Base-by-base conservation (phyloP, 2,797 vertebrate genomes). In the Lacerta viridis region DNA sequence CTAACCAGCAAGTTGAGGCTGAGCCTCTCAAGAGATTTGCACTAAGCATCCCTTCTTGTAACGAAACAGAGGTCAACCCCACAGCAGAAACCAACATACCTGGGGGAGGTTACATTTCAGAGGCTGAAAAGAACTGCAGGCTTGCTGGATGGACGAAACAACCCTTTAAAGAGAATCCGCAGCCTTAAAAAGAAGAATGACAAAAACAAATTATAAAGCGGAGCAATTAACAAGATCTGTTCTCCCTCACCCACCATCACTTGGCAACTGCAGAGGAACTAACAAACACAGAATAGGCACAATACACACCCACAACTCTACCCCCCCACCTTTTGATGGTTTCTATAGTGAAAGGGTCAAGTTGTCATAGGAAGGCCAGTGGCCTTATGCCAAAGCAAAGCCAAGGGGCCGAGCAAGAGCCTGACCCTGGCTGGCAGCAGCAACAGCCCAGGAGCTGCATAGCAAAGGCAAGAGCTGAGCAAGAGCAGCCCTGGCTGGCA, bases 181-280 rank as follows among this genome's bases (percentile, higher is more conserved):
- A n/a, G n/a, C 27, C 33, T 39, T 36, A 74, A 74, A 74, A 39
- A 74, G 4, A 33, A n/a, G 29, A 15, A 74, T 5, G 33, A 4
- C n/a, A n/a, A 13, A 55, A 55, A 50, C 27, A 66, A 66, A 20
- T 13, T 66, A 69, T n/a, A 33, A 55, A 84, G 46, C n/a, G 29
- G 33, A 69, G 66, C n/a, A 69, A 27, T 69, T 74, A 78, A 46
- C 13, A 7, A n/a, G 27, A 20, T 13, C 50, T 10, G n/a, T 15
- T 17, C 7, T 46, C 39, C 4, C 33, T 39, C n/a, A 11, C 61
- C 61, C 23, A 4, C 4, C 3, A 20, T 83, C 87, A 55, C 81
- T 39, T 41, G 74, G 87, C 81, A 84, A 88, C 87, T 23, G 75
- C 43, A 41, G 64, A 25, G 71, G 41, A 33, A 59, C 17, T 55